These are phyloP conservation scores for Corythucha ciliata DNA, from an alignment of 2,888 invertebrate genomes.

Conservation along the genomic window DNA sequence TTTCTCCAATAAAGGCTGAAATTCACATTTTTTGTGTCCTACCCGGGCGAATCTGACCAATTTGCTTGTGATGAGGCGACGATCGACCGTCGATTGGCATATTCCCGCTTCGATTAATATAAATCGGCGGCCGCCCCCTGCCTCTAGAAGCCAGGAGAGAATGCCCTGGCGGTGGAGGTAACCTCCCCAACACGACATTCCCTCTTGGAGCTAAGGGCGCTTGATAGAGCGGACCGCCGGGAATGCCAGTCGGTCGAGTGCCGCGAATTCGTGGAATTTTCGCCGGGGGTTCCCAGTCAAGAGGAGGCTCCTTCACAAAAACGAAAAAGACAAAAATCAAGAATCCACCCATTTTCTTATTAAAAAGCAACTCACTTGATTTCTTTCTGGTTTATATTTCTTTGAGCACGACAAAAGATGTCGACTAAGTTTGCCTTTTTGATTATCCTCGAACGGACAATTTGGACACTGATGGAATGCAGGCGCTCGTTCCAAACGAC, in stretches of 20 bases:
- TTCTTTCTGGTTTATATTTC: slow-evolving; percentile 78
- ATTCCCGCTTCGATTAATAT: slow-evolving; percentile 28
- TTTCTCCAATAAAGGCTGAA: not conserved
- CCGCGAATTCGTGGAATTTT: slow-evolving; percentile 70
- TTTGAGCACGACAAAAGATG: slow-evolving; percentile 81
- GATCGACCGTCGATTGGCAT: slow-evolving; percentile 21
- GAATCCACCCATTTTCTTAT: not conserved
- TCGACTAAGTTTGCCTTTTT: slow-evolving; percentile 79
- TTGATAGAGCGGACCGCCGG: slow-evolving; percentile 24
- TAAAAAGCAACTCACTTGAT: slow-evolving; percentile 52
- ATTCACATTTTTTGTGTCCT: not conserved
- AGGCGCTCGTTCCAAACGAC: slow-evolving; percentile 72
- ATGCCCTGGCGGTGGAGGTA: slow-evolving; percentile 26
- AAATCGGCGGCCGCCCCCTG: slow-evolving; percentile 30
- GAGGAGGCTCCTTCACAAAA: slow-evolving; percentile 56
- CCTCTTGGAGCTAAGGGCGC: slow-evolving; percentile 28
- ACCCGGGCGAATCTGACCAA: slow-evolving; percentile 25
- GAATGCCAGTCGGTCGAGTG: slow-evolving; percentile 36
- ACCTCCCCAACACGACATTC: slow-evolving; percentile 26
- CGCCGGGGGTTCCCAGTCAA: slow-evolving; percentile 88
- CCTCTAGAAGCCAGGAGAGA: slow-evolving; percentile 30
- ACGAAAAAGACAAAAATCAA: not conserved
- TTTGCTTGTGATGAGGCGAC: slow-evolving; percentile 22
- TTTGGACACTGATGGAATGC: slow-evolving; percentile 86
- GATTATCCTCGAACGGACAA: slow-evolving; percentile 89